phyloP scores from a whole-genome alignment of 37 sponge, comb jelly and placozoan species.

The Ephydatia muelleri region DNA sequence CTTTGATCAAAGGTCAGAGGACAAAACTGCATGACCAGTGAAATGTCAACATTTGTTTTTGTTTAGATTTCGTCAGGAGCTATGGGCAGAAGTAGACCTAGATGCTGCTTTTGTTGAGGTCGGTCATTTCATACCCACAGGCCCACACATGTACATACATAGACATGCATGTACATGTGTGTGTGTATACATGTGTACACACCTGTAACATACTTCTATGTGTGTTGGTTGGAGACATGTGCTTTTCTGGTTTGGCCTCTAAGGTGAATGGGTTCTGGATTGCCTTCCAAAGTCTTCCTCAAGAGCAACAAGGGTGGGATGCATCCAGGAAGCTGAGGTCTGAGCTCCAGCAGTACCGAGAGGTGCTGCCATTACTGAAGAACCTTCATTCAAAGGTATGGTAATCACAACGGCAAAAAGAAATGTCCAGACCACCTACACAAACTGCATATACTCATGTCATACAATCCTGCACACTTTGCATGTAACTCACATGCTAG shows the following conservation, averaged over 20 bases:
- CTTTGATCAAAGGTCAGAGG: conserved; percentile 67
- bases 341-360: conserved; percentile 61
- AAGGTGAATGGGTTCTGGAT: conserved; percentile 76
- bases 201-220: background rate
- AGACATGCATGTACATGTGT: no score
- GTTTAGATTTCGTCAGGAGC: conserved; percentile 69
- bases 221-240: background rate
- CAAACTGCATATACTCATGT: background rate
- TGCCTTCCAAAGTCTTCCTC: conserved; percentile 68
- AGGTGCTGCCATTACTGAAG: conserved; percentile 75
- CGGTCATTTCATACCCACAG: no score
- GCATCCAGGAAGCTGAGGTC: conserved; percentile 71
- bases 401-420: background rate
- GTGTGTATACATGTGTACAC: background rate
- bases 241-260: background rate
- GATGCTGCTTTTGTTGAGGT: conserved; percentile 55
- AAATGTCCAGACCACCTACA: background rate
- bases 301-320: conserved; percentile 79
- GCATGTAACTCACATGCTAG: background rate
- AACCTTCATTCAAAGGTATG: conserved; percentile 72
- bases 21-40: background rate
- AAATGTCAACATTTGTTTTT: background rate
- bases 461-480: no score
- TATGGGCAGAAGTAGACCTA: conserved; percentile 90
- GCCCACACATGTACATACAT: no score